Percentiles rank a stretch among this genome's conserved stretches.
Evolutionary conservation across 2,113 vertebrate species (phyloP).

Genomic region (Eleginops maclovinus): DNA sequence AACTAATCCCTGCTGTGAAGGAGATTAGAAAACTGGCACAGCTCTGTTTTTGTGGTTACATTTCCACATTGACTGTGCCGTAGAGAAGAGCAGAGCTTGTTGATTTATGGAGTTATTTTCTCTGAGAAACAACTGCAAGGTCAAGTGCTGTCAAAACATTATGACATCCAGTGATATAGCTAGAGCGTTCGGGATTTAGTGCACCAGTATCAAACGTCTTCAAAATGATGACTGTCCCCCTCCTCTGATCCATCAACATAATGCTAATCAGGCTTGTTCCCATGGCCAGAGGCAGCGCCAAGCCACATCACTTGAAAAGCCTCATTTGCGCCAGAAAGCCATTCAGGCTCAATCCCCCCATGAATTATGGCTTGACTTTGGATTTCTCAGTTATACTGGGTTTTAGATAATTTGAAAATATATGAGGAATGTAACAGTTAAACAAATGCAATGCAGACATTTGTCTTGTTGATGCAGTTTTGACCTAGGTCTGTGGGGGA

Average conservation of each 20-base stretch:
- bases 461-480: constrained; percentile 31
- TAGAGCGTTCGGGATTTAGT: background rate
- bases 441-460: constrained; percentile 5
- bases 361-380: constrained; percentile 45
- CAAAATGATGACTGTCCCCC: constrained; percentile 43
- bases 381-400: constrained; percentile 10
- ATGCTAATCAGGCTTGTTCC: constrained; percentile 53
- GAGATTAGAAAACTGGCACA: constrained; percentile 58
- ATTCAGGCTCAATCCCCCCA: constrained; percentile 46
- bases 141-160: constrained; percentile 51
- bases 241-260: constrained; percentile 50
- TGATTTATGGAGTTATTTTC: constrained; percentile 52
- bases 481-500: constrained; percentile 12
- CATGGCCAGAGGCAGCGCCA: constrained; percentile 22
- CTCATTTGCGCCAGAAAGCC: constrained; percentile 55
- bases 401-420: constrained; percentile 39
- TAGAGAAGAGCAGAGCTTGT: constrained; percentile 18
- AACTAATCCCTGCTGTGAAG: constrained; percentile 59
- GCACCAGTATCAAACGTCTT: constrained; percentile 51
- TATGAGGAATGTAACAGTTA: background rate
- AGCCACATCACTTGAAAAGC: constrained; percentile 59
- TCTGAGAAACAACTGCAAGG: constrained; percentile 42
- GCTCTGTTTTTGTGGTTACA: constrained; percentile 34
- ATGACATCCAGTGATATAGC: constrained; percentile 23
- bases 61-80: constrained; percentile 31